Percentiles rank a stretch among this genome's conserved stretches.
Evolutionary conservation across 2,797 vertebrate species (phyloP).

Genomic region (Phoxinus dragarum): DNA sequence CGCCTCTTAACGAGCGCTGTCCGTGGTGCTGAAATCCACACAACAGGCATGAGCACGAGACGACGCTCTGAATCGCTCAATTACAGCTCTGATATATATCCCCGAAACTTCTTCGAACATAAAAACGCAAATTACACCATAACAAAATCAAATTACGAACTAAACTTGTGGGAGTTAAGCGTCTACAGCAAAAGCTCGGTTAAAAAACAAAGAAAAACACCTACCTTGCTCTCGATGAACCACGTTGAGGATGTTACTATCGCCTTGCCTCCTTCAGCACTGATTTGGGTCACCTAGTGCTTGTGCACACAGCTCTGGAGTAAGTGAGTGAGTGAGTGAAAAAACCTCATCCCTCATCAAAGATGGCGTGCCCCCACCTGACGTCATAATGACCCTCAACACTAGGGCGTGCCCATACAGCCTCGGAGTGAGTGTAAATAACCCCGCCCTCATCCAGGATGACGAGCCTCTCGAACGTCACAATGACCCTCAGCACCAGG

Average conservation of each 20-base stretch:
- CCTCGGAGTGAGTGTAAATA: conserved; percentile 68
- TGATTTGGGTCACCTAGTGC: conserved; percentile 65
- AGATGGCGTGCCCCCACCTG: conserved; percentile 51
- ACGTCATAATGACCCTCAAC: conserved; percentile 41
- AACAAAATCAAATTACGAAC: not conserved
- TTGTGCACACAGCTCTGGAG: conserved; percentile 54
- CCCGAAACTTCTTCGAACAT: conserved; percentile 1
- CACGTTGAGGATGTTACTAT: conserved; percentile 46
- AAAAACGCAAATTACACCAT: not conserved
- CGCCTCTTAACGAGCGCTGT: conserved; percentile 56
- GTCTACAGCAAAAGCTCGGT: not conserved
- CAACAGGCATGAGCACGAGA: conserved; percentile 6
- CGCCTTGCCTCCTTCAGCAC: conserved; percentile 64
- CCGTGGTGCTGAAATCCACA: conserved; percentile 43
- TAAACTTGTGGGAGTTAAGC: conserved; percentile 15
- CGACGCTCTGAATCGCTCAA: not conserved
- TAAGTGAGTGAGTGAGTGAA: conserved; percentile 12
- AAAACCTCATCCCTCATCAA: conserved; percentile 39
- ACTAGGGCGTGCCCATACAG: conserved; percentile 40
- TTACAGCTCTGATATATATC: not conserved
- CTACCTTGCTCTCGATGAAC: conserved; percentile 68
- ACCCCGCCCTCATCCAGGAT: conserved; percentile 40
- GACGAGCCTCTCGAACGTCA: conserved; percentile 36
- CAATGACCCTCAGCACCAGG: conserved; percentile 17
- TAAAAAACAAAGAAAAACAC: conserved; percentile 60